Percentiles rank a stretch among this genome's conserved stretches.
phyloP scores from a whole-genome alignment of 2,797 vertebrate species.

The Perodicticus potto region DNA sequence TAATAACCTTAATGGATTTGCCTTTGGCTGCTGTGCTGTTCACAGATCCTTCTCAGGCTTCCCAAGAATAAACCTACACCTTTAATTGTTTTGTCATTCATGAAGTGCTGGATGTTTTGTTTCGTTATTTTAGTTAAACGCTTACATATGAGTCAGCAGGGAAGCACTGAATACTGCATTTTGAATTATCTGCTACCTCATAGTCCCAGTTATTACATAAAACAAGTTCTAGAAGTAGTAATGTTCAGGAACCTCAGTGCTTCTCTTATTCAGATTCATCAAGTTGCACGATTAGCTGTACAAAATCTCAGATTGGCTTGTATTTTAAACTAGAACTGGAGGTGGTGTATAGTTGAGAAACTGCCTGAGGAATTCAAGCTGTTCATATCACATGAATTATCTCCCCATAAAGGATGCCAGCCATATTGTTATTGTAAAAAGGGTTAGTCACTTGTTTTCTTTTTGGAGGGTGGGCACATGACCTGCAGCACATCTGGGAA shows the following conservation, averaged over 20 bases:
- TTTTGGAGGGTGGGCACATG: neutral
- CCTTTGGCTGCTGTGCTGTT: neutral
- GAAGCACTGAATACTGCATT: neutral
- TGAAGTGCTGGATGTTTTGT: neutral
- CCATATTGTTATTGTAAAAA: slow-evolving; percentile 58
- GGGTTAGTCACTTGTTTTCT: slow-evolving; percentile 2
- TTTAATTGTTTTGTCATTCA: slow-evolving; percentile 54
- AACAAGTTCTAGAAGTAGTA: slow-evolving; percentile 19
- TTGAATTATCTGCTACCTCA: slow-evolving; percentile 28
- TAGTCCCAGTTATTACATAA: slow-evolving; percentile 18
- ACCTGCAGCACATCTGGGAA: slow-evolving; percentile 59
- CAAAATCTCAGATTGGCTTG: slow-evolving; percentile 58
- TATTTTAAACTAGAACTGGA: slow-evolving; percentile 64
- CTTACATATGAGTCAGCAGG: neutral
- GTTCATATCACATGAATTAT: slow-evolving; percentile 57
- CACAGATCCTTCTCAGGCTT: neutral
- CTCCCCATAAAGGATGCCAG: slow-evolving; percentile 23
- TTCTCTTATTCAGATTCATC: slow-evolving; percentile 14
- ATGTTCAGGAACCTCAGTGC: neutral
- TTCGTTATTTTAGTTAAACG: slow-evolving; percentile 59
- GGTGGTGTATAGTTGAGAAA: slow-evolving; percentile 67
- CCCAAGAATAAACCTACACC: slow-evolving; percentile 53
- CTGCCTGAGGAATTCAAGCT: slow-evolving; percentile 65
- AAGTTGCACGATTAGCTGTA: slow-evolving; percentile 10
- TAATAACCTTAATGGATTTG: neutral